Base-by-base conservation (phyloP, 2,888 invertebrate species). In the Prosapia bicincta region DNA sequence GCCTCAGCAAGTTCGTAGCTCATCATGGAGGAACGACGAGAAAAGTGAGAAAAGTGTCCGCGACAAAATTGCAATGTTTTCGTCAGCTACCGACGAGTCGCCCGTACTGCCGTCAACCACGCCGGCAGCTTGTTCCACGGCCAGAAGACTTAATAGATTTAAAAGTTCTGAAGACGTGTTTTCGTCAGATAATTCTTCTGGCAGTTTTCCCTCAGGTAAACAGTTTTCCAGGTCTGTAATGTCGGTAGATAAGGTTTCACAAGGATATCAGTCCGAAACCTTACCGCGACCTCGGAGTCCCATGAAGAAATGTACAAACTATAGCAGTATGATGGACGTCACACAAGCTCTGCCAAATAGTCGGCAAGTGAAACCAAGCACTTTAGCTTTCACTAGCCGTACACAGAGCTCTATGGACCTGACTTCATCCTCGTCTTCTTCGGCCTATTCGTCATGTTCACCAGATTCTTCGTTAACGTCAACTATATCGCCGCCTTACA, bases 31-130 rank as follows among this genome's bases (percentile, higher is more conserved):
- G 76, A 92, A 92, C 84, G 93, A 93, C 85, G 92, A 93, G 80
- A 90, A 91, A 82, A 93, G 93, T 79, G 92, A 92, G 85, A 90
- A 90, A 80, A 94, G 93, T 82, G 94, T 95, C 74, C 90, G 92
- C 82, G 94, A 94, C 83, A 94, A 94, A 86, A 95, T 95, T 81
- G 94, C 94, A 76, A 93, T 94, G 92, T 95, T 95, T 85, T 93
- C 94, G 67, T 89, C 86, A 87, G 77, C 73, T 10, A 71, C 78
- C 80, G 23, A 83, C 83, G 7, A 78, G 38, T 73, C 73, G 7
- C 78, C 76, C n/a, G 71, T 85, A 1, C 82, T 84, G 54, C 86
- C 87, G 77, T 82, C 86, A 20, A 85, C 86, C 78, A 83, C 84
- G 30, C 81, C 87, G 72, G 86, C 86, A 78, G 86, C 75, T 9